phyloP scores from a whole-genome alignment of 1,140 invertebrate species.

The Megalopta genalis region DNA sequence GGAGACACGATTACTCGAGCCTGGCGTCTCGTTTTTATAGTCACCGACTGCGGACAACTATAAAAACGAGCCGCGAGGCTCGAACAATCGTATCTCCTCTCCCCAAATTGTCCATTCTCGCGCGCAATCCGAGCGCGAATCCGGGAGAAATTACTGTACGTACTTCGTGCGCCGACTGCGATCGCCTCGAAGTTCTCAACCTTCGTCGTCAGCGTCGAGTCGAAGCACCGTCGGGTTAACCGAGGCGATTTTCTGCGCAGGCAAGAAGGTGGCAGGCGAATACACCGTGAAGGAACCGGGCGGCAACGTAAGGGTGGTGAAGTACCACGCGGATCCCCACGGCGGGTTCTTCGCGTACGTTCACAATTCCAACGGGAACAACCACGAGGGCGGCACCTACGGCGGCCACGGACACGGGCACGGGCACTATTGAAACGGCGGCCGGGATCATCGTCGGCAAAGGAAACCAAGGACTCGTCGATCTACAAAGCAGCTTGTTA shows the following conservation, averaged over 20 bases:
- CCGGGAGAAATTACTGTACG: too few relatives aligned
- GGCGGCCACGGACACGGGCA: conserved; percentile 57
- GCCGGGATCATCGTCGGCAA: background rate
- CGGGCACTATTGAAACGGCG: background rate
- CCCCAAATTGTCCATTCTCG: too few relatives aligned
- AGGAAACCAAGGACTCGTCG: background rate
- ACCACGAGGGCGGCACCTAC: conserved; percentile 74
- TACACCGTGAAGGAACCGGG: conserved; percentile 90
- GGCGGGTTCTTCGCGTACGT: conserved; percentile 89
- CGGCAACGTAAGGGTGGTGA: conserved; percentile 87
- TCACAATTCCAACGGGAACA: conserved; percentile 83
- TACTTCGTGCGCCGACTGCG: too few relatives aligned
- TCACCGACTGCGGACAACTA: too few relatives aligned
- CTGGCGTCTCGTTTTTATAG: too few relatives aligned
- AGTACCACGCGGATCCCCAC: conserved; percentile 89
- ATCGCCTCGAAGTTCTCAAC: too few relatives aligned
- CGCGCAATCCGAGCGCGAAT: too few relatives aligned
- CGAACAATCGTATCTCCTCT: too few relatives aligned
- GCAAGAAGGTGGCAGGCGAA: conserved; percentile 82
- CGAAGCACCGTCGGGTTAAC: background rate
- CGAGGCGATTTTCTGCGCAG: conserved; percentile 40
- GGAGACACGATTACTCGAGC: too few relatives aligned
- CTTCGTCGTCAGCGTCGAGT: too few relatives aligned
- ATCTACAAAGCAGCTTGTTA: background rate
- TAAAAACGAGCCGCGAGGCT: too few relatives aligned